Conservation (phyloP, 2,797 vertebrate genomes). For the Tenualosa ilisha region DNA sequence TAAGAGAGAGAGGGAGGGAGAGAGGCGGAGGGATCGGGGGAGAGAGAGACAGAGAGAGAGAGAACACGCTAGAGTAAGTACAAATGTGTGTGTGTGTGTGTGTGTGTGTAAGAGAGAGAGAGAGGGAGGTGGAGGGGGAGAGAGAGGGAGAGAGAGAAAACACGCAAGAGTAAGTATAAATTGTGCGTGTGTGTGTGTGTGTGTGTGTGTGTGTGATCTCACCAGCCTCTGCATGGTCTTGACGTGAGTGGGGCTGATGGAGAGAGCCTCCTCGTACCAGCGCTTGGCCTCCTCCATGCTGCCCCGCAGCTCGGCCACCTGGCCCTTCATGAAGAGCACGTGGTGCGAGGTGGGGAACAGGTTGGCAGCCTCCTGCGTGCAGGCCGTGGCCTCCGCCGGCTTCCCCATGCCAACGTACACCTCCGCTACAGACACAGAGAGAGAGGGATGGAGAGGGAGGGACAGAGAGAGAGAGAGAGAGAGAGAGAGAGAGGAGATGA, state of each 20-base stretch:
- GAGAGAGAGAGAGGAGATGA: neutral
- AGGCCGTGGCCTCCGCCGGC: slow-evolving; percentile 90
- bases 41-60: too few relatives aligned
- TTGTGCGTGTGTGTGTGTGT: neutral
- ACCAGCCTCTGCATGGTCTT: slow-evolving; percentile 99
- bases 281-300: slow-evolving; percentile 91
- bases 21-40: too few relatives aligned
- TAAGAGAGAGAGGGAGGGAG: neutral
- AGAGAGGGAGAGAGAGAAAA: too few relatives aligned
- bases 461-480: neutral
- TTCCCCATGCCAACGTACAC: slow-evolving; percentile 96
- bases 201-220: slow-evolving; percentile 55
- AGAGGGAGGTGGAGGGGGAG: too few relatives aligned
- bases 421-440: slow-evolving; percentile 77
- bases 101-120: neutral
- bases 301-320: slow-evolving; percentile 93
- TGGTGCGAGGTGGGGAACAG: slow-evolving; percentile 96
- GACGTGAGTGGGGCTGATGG: slow-evolving; percentile 97
- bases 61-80: too few relatives aligned
- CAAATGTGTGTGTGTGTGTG: neutral
- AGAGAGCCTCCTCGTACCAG: slow-evolving; percentile 97
- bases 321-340: slow-evolving; percentile 93
- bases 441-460: neutral
- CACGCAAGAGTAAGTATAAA: neutral
- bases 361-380: slow-evolving; percentile 96